Evolutionary conservation across 2,113 vertebrate genomes (phyloP).

Genomic region (Halichoerus grypus): DNA sequence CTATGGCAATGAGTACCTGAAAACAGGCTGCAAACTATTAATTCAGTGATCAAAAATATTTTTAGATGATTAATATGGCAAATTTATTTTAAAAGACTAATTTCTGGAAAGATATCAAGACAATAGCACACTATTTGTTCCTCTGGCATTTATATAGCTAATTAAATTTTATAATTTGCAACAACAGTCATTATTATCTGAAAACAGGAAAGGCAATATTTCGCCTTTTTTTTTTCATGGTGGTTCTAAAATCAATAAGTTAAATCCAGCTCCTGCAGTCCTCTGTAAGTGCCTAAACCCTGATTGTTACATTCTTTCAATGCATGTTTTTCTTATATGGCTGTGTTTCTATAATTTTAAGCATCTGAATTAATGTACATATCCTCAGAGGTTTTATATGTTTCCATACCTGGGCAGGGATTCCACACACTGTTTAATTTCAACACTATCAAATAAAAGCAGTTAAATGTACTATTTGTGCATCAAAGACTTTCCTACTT

Average conservation of each 20-base stretch:
- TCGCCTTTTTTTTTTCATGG: slow-evolving; percentile 80
- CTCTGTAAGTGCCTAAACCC: slow-evolving; percentile 68
- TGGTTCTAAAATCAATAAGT: slow-evolving; percentile 86
- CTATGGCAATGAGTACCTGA: slow-evolving; percentile 99
- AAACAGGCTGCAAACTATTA: slow-evolving; percentile 97
- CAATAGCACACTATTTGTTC: slow-evolving; percentile 97
- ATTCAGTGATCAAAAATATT: slow-evolving; percentile 99
- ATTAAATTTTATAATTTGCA: slow-evolving; percentile 99
- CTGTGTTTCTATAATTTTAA: slow-evolving; percentile 62
- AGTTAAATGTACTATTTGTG: slow-evolving; percentile 77
- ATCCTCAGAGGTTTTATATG: slow-evolving; percentile 70
- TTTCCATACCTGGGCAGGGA: slow-evolving; percentile 66
- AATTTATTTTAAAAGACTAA: slow-evolving; percentile 99
- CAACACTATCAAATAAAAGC: slow-evolving; percentile 79
- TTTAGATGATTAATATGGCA: slow-evolving; percentile 99
- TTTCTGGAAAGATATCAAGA: slow-evolving; percentile 99
- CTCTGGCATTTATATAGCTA: slow-evolving; percentile 99
- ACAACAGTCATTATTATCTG: slow-evolving; percentile 92
- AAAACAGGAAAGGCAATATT: slow-evolving; percentile 90
- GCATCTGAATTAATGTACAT: slow-evolving; percentile 69
- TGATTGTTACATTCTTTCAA: slow-evolving; percentile 75
- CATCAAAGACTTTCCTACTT: slow-evolving; percentile 79
- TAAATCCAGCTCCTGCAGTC: slow-evolving; percentile 84
- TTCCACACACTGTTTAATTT: slow-evolving; percentile 81
- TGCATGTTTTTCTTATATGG: slow-evolving; percentile 65